phyloP scores from a whole-genome alignment of 2,113 vertebrate species.

The Eubucco bourcierii region DNA sequence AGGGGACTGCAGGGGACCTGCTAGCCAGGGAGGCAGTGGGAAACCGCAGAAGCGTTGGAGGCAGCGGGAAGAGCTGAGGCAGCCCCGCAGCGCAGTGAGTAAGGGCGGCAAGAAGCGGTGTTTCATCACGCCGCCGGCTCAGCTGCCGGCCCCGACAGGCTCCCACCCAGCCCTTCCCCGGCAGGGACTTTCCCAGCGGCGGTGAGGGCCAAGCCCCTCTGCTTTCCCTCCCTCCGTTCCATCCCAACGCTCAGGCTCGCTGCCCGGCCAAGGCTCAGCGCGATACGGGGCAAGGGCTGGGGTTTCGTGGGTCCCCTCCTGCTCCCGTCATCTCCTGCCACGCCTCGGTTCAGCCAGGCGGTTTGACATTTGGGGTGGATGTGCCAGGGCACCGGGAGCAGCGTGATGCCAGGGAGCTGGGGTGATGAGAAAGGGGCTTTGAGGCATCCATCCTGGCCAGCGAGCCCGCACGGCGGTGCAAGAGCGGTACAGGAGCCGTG shows the following conservation, averaged over 20 bases:
- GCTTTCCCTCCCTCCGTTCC: neutral
- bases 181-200: conserved; percentile 8
- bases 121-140: neutral
- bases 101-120: conserved; percentile 4
- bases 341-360: neutral
- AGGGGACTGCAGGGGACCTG: neutral
- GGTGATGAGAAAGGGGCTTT: neutral
- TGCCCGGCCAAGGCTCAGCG: neutral
- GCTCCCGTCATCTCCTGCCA: neutral
- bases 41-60: neutral
- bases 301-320: neutral
- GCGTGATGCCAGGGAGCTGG: accelerated
- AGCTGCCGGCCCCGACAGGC: neutral
- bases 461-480: neutral
- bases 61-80: conserved; percentile 19
- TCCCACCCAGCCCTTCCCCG: neutral
- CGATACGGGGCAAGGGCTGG: neutral
- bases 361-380: neutral
- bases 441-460: neutral
- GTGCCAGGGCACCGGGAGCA: neutral
- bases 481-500: neutral
- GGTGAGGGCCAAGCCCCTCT: neutral
- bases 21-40: neutral
- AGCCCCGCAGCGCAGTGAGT: neutral
- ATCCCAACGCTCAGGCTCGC: accelerated